Base-by-base conservation (phyloP, 2,113 vertebrate genomes). In the Notothenia rossii region DNA sequence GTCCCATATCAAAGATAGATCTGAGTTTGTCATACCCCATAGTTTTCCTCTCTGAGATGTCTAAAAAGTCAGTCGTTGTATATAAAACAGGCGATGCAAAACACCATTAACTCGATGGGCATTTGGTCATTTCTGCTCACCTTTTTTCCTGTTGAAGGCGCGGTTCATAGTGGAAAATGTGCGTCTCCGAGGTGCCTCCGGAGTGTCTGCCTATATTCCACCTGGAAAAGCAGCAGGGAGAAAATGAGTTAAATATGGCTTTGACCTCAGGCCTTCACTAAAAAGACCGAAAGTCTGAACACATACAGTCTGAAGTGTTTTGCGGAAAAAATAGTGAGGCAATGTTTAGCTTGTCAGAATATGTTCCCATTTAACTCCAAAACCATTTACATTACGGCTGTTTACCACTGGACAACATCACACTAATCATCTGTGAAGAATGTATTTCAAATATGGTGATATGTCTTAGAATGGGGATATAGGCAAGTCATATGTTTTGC, bases 121-220 rank as follows among this genome's bases (percentile, higher is more conserved):
- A 36, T 33, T 40, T 2, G 0, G 58, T 13, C 63, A 3, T 74
- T 7, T 64, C 25, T 63, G 79, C 90, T 93, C 89, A 98, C 97
- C 97, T 96, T 96, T 98, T 92, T 98, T 98, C 86, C 96, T 95
- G 94, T 96, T 97, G 93, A 98, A 98, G 87, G 97, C 96, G 75
- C 96, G 96, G 84, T 97, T 98, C 97, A 98, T 98, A 93, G 91
- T 97, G 96, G 88, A 93, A 93, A 92, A 81, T 46, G 78, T 86
- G 85, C 4, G 88, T 88, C 64, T 88, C 65, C 25, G 58, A 84
- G 73, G 67, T 62, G 58, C 78, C 87, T 83, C 73, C 78, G 62
- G 83, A 85, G 77, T 80, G 66, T 73, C 75, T 89, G 90, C 88
- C 84, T 84, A 89, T 89, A 78, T 86, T 89, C 90, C 91, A 91